Evolutionary conservation across 2,888 invertebrate species (phyloP).

Genomic region (Poecilus cupreus): DNA sequence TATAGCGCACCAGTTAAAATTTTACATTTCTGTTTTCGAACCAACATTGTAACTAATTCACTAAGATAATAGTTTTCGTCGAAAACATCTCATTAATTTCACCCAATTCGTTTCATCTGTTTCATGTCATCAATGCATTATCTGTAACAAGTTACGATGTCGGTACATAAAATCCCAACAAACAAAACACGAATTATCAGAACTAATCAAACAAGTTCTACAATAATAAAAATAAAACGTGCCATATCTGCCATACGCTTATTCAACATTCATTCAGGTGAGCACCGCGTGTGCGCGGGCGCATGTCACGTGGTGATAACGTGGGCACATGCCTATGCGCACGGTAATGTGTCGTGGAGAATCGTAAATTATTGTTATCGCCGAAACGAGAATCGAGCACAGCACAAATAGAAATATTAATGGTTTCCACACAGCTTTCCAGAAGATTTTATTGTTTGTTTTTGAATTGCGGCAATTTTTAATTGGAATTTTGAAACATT

Average conservation of each 20-base stretch:
- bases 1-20: not conserved
- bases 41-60: not conserved
- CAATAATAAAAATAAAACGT: conserved; percentile 26
- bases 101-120: not conserved
- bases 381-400: not conserved
- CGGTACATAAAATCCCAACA: not conserved
- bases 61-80: not conserved
- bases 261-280: conserved; percentile 2
- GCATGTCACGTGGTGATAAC: not conserved
- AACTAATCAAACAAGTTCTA: conserved; percentile 11
- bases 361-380: conserved; percentile 10
- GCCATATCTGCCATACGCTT: conserved; percentile 24
- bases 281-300: not conserved
- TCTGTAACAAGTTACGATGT: not conserved
- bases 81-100: not conserved
- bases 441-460: no score
- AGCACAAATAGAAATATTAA: no score
- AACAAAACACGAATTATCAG: conserved; percentile 17
- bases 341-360: not conserved
- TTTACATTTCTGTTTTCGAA: not conserved
- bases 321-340: not conserved
- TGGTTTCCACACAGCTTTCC: no score
- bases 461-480: no score
- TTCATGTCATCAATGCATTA: not conserved
- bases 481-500: no score